A percentile compares a stretch with the other conserved stretches of the same genome.
phyloP scores from a whole-genome alignment of 1,140 invertebrate species.

The Drosophila lini region DNA sequence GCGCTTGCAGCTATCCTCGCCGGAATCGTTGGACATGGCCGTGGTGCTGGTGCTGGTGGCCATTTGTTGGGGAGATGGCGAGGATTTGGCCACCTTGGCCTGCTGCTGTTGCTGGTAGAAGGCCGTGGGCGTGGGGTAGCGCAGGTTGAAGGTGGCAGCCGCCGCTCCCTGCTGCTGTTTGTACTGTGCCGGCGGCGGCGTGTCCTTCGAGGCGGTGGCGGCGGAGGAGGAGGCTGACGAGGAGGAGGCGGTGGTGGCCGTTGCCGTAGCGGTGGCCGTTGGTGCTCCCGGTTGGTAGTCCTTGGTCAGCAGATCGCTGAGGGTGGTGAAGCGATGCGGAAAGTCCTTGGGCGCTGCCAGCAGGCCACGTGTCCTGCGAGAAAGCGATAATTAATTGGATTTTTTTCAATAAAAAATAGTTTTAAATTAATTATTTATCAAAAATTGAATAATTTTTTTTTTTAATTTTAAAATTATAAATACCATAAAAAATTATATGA shows the following conservation, averaged over 20 bases:
- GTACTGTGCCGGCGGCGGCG: conserved; percentile 47
- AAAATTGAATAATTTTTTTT: no score
- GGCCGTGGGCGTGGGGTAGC: conserved; percentile 62
- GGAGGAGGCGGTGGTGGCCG: conserved; percentile 40
- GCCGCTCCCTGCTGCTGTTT: conserved; percentile 54
- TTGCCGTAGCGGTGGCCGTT: conserved; percentile 36
- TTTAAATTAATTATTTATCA: no score
- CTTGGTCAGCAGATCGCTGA: conserved; percentile 79
- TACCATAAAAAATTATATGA: no score
- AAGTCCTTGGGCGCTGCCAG: conserved; percentile 78
- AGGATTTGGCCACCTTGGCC: conserved; percentile 58
- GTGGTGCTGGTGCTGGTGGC: conserved; percentile 65
- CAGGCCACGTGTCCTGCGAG: conserved; percentile 68
- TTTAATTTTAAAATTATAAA: no score
- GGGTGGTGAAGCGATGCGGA: conserved; percentile 74
- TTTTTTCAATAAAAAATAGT: neutral
- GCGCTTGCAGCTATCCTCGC: conserved; percentile 46
- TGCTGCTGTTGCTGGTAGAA: conserved; percentile 63
- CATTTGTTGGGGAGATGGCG: conserved; percentile 75
- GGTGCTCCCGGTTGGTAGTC: conserved; percentile 60
- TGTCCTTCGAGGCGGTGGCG: conserved; percentile 55
- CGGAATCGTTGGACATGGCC: conserved; percentile 26
- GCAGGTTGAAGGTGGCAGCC: conserved; percentile 47
- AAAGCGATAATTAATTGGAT: neutral
- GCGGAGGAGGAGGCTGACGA: conserved; percentile 28